A percentile compares a stretch with the other conserved stretches of the same genome.
phyloP scores from a whole-genome alignment of 1,140 invertebrate genomes.

The Sarcophaga bullata region DNA sequence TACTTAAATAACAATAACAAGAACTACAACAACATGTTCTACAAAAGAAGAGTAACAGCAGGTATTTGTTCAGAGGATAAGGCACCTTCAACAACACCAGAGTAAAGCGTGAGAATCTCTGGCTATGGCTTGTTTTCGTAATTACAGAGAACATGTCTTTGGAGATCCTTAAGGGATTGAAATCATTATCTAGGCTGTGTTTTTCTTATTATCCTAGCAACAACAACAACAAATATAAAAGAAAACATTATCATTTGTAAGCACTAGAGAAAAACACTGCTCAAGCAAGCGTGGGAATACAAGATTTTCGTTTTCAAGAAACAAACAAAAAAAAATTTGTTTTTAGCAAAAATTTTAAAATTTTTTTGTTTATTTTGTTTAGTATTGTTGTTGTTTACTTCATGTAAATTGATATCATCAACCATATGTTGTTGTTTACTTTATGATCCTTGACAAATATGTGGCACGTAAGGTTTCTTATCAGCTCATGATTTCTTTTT shows the following conservation, averaged over 20 bases:
- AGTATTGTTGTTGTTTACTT: conserved; percentile 29
- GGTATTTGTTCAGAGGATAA: conserved; percentile 41
- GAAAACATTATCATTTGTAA: not conserved
- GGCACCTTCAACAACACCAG: conserved; percentile 44
- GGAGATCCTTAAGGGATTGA: conserved; percentile 28
- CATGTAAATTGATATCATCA: conserved; percentile 45
- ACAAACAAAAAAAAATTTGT: not conserved
- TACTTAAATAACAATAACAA: conserved; percentile 37
- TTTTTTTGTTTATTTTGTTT: no score
- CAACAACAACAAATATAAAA: not conserved
- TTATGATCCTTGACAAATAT: not conserved
- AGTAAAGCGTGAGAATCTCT: conserved; percentile 58
- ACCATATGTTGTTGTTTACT: conserved; percentile 44
- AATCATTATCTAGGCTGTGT: conserved; percentile 34
- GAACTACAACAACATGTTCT: conserved; percentile 26
- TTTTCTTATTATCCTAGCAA: conserved; percentile 9
- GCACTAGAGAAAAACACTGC: not conserved
- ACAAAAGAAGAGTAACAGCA: conserved; percentile 38
- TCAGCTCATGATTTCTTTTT: not conserved
- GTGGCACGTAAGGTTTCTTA: conserved; percentile 1
- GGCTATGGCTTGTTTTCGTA: conserved; percentile 39
- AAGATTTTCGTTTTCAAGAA: not conserved
- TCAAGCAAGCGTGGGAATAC: not conserved
- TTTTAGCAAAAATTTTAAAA: not conserved
- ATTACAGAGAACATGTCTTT: conserved; percentile 17